Base-by-base conservation (phyloP, 1,140 invertebrate species). In the Melitaea cinxia region DNA sequence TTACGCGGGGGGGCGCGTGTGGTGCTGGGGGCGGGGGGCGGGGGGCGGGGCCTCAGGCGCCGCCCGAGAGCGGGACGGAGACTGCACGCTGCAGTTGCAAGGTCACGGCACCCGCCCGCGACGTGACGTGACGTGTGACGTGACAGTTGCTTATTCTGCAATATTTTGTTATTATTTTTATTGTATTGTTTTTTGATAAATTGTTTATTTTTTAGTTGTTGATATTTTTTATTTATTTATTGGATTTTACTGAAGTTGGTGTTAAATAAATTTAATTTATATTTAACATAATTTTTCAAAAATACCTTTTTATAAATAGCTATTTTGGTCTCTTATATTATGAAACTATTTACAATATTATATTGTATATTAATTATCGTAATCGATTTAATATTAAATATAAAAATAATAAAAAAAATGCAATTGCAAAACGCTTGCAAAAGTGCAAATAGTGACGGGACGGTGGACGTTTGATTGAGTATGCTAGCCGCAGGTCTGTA, bases 11-110 rank as follows among this genome's bases (percentile, higher is more conserved):
- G 33, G 54, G 33, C n/a, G 52, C 35, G 67, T 68, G 55, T 61
- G 68, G 78, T 77, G 71, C n/a, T n/a, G 42, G 79, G 67, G 33
- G 73, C 70, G 81, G 77, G 75, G 71, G 81, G 81, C 76, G 81
- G 79, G 79, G 78, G 75, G 74, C 80, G 77, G 72, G 64, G 74
- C 72, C 71, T 39, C 57, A 42, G 68, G 61, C 73, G 39, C 70
- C 84, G 69, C 76, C 73, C 72, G 69, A 67, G 78, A 77, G 77
- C 68, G 79, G 37, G 80, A 78, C 72, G 61, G 73, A 54, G 56
- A 58, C 70, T 53, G 52, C 60, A 55, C 28, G 24, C 30, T 54
- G 63, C 75, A 68, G 33, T 45, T 74, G 75, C 80, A 78, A 77
- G 78, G 73, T 75, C 77, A 77, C 78, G 42, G 6, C 42, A 59